Percentiles rank a stretch among this genome's conserved stretches.
Evolutionary conservation across 2,113 vertebrate species (phyloP).

Genomic region (Rhea americana): DNA sequence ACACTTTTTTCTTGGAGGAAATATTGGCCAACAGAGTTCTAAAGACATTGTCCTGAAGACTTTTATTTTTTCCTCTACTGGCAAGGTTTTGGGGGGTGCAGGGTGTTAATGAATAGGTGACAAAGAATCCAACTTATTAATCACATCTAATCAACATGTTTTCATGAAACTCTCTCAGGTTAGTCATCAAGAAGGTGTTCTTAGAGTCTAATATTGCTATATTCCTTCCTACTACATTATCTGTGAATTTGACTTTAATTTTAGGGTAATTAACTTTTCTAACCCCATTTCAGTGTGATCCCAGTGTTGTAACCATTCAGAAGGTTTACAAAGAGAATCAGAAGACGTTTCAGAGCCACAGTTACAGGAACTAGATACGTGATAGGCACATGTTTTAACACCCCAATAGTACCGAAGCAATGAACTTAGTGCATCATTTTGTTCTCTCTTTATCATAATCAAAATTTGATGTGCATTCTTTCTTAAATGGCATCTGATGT

Average conservation of each 20-base stretch:
- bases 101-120: not conserved
- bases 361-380: not conserved
- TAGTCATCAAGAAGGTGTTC: not conserved
- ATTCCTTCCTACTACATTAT: not conserved
- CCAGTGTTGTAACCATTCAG: not conserved
- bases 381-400: not conserved
- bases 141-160: not conserved
- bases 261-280: not conserved
- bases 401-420: not conserved
- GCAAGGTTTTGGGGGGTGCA: not conserved
- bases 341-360: not conserved
- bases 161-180: not conserved
- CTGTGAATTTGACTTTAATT: not conserved
- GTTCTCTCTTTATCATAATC: slow-evolving; percentile 57
- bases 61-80: not conserved
- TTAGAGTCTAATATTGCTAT: not conserved
- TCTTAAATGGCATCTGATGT: slow-evolving; percentile 76
- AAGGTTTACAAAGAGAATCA: not conserved
- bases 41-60: not conserved
- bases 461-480: slow-evolving; percentile 70
- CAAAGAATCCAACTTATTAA: not conserved
- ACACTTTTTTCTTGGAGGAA: not conserved
- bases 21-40: not conserved
- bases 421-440: slow-evolving; percentile 45
- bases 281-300: not conserved